Conservation (phyloP, 1,140 invertebrate species). For the Conus ventricosus region DNA sequence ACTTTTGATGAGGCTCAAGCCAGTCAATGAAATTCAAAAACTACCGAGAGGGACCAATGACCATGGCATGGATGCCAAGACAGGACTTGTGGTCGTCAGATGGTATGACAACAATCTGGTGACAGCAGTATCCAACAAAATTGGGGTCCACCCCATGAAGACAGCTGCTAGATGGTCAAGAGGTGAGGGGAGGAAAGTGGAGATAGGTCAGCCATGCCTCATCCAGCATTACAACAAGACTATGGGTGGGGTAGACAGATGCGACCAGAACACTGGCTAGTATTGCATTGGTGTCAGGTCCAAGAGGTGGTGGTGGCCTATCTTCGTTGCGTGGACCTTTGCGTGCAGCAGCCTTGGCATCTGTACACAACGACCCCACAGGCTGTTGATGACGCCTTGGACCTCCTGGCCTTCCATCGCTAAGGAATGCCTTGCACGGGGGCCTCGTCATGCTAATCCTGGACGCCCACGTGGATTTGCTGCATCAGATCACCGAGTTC, state of each 20-base stretch:
- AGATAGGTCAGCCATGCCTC: constrained; percentile 54
- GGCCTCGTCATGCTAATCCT: background rate
- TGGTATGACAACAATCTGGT: too few species aligned
- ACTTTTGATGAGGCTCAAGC: too few species aligned
- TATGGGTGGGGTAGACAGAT: constrained; percentile 59
- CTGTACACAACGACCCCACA: constrained; percentile 37
- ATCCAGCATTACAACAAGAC: constrained; percentile 58
- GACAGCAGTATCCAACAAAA: too few species aligned
- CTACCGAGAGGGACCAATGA: too few species aligned
- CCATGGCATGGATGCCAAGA: too few species aligned
- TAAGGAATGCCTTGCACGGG: background rate
- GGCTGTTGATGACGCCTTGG: background rate
- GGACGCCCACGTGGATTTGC: constrained; percentile 14
- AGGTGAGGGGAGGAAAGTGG: constrained; percentile 46
- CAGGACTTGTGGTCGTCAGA: too few species aligned
- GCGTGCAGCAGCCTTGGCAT: constrained; percentile 66
- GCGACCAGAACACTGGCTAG: constrained; percentile 64
- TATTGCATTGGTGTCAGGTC: constrained; percentile 60
- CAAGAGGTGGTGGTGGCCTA: constrained; percentile 69
- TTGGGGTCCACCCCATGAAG: constrained; percentile 2
- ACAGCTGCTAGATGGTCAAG: constrained; percentile 13
- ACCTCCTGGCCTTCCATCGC: background rate
- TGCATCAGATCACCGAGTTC: background rate
- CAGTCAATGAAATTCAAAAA: too few species aligned
- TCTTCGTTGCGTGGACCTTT: constrained; percentile 62